These are phyloP conservation scores for Congeria kusceri DNA, from an alignment of 2,888 invertebrate genomes.

Conservation along the genomic window DNA sequence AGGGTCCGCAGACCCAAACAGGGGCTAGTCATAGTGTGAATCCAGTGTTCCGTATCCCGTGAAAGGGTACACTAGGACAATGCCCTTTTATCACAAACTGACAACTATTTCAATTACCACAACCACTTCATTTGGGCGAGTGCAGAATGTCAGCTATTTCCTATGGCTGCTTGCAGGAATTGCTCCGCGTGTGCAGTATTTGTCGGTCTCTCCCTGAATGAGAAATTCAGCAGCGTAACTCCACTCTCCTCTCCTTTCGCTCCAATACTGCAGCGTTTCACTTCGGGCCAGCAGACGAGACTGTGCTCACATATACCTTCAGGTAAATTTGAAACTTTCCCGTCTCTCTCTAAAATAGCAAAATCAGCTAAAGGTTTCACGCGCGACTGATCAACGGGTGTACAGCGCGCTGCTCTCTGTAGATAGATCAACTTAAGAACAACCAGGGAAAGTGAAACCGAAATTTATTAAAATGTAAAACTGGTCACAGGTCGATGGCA, in stretches of 20 bases:
- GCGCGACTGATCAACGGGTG: conserved; percentile 35
- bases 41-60: neutral
- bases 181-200: too few species aligned
- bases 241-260: neutral
- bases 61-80: conserved; percentile 1
- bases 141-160: too few species aligned
- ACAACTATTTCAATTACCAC: too few species aligned
- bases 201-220: neutral
- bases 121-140: too few species aligned
- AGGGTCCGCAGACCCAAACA: conserved; percentile 38
- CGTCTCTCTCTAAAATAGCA: conserved; percentile 49
- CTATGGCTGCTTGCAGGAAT: too few species aligned
- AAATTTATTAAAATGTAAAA: too few species aligned
- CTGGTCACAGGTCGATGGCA: too few species aligned
- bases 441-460: too few species aligned
- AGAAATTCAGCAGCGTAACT: conserved; percentile 32
- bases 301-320: too few species aligned
- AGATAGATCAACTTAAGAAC: too few species aligned
- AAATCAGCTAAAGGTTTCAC: conserved; percentile 53
- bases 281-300: too few species aligned
- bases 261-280: neutral
- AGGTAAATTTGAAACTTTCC: neutral
- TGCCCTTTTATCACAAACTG: too few species aligned
- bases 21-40: conserved; percentile 28
- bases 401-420: neutral